A percentile compares a stretch with the other conserved stretches of the same genome.
phyloP scores from a whole-genome alignment of 64 coral and sea anemone genomes.

The Montipora foliosa region DNA sequence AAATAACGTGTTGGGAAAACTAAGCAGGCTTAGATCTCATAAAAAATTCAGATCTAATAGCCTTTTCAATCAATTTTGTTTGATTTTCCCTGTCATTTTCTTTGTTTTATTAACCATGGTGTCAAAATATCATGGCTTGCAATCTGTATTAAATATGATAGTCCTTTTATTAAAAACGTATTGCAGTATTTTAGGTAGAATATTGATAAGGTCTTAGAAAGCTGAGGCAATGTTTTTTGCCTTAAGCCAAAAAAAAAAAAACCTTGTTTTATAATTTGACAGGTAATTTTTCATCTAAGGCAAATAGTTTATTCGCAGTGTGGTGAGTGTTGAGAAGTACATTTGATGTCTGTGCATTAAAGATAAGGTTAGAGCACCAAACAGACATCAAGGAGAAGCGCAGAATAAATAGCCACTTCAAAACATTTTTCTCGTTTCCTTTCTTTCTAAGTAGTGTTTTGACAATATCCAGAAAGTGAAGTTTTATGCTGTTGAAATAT shows the following conservation, averaged over 20 bases:
- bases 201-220: background rate
- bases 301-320: background rate
- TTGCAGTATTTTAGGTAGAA: background rate
- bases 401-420: background rate
- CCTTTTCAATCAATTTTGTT: background rate
- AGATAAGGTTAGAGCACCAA: background rate
- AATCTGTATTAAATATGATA: background rate
- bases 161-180: background rate
- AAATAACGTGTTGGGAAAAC: background rate
- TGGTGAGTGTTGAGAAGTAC: background rate
- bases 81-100: background rate
- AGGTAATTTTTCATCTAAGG: background rate
- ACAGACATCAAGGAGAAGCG: background rate
- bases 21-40: conserved; percentile 5
- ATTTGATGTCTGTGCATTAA: background rate
- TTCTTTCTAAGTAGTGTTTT: background rate
- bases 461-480: background rate
- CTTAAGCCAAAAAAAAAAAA: background rate
- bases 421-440: background rate
- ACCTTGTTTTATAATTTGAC: background rate
- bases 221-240: background rate
- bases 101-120: background rate
- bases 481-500: background rate
- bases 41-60: background rate
- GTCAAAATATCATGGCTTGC: background rate